Conservation (phyloP, 2,113 vertebrate species). For the Halcyon malimbica region DNA sequence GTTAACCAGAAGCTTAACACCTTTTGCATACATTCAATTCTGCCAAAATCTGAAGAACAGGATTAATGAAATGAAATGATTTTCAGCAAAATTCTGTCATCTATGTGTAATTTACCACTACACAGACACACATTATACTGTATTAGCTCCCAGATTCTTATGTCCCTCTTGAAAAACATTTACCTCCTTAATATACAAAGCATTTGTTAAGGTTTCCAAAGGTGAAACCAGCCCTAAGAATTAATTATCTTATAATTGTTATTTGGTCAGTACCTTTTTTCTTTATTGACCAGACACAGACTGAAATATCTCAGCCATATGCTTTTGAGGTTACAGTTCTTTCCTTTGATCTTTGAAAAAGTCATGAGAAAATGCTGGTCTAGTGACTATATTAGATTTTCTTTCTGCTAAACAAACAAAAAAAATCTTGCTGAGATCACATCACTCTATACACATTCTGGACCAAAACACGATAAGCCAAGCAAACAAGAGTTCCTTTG, state of each 20-base stretch:
- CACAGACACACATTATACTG: not conserved
- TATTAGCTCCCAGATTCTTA: not conserved
- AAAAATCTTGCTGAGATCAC: constrained; percentile 75
- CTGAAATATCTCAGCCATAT: constrained; percentile 56
- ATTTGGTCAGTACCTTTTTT: constrained; percentile 60
- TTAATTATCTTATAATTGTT: constrained; percentile 60
- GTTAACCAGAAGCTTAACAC: not conserved
- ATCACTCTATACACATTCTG: constrained; percentile 69
- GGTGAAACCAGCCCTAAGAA: constrained; percentile 42
- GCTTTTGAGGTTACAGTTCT: constrained; percentile 68
- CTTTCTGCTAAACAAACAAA: constrained; percentile 73
- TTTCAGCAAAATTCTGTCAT: not conserved
- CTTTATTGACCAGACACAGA: constrained; percentile 60
- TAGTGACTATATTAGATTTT: constrained; percentile 68
- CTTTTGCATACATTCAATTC: not conserved
- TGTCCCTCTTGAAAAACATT: not conserved
- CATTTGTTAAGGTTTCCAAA: not conserved
- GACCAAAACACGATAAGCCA: constrained; percentile 72
- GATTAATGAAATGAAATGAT: not conserved
- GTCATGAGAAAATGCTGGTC: constrained; percentile 67
- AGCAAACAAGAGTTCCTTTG: constrained; percentile 78
- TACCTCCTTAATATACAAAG: not conserved
- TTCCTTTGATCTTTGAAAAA: constrained; percentile 81
- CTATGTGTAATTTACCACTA: not conserved
- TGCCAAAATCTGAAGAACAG: not conserved